Evolutionary conservation across 2,888 invertebrate genomes (phyloP).

Genomic region (Lasioglossum marginatum): DNA sequence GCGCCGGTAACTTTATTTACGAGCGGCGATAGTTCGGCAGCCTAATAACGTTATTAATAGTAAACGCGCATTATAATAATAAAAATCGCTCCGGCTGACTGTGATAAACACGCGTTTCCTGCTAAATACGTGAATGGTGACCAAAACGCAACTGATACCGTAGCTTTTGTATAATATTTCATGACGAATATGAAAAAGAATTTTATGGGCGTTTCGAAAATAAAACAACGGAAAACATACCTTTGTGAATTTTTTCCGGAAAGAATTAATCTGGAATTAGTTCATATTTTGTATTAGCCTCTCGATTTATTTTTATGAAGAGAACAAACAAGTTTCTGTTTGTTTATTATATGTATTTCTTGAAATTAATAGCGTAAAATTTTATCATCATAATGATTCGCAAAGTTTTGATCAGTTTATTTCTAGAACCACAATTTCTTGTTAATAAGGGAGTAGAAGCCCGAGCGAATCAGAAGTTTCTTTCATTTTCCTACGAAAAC

Average conservation of each 20-base stretch:
- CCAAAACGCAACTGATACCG: background rate
- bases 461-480: background rate
- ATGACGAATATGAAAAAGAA: background rate
- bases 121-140: background rate
- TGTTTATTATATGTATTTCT: too few species aligned
- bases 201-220: background rate
- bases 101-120: background rate
- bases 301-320: too few species aligned
- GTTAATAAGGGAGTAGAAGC: background rate
- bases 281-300: too few species aligned
- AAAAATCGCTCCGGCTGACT: background rate
- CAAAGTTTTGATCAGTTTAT: background rate
- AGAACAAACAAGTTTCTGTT: too few species aligned
- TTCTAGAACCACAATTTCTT: background rate
- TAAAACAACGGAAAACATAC: background rate
- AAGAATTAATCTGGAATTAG: background rate
- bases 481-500: background rate
- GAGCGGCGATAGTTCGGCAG: background rate
- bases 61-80: background rate
- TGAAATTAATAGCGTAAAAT: background rate
- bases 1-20: conserved; percentile 32
- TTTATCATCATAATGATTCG: background rate
- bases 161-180: background rate
- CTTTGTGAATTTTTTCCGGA: background rate
- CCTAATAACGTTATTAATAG: background rate